Evolutionary conservation across 2,888 invertebrate genomes (phyloP).

Genomic region (Chaetogeoica ovagalla): DNA sequence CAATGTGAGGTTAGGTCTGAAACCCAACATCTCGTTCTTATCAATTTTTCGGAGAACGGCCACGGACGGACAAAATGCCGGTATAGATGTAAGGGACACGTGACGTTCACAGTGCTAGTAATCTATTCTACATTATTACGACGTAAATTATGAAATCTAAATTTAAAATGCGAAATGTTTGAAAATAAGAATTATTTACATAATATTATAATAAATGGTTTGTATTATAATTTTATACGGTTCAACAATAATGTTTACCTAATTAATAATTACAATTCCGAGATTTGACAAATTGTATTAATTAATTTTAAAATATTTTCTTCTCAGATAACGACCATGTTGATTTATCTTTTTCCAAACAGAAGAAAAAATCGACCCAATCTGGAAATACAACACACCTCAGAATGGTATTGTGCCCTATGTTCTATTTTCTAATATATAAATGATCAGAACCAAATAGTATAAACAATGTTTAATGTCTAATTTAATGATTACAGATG

Average conservation of each 20-base stretch:
- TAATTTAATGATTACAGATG: background rate
- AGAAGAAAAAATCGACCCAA: conserved; percentile 50
- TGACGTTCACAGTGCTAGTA: conserved; percentile 3
- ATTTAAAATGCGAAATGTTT: too few species aligned
- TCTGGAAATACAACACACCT: background rate
- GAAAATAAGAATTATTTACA: too few species aligned
- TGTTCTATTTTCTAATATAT: background rate
- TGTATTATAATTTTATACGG: too few species aligned
- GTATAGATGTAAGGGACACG: background rate
- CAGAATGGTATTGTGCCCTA: background rate
- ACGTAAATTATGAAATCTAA: too few species aligned
- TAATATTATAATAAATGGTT: too few species aligned
- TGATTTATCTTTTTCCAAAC: conserved; percentile 50
- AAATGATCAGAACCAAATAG: background rate
- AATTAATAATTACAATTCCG: too few species aligned
- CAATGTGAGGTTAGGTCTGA: too few species aligned
- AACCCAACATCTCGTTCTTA: too few species aligned
- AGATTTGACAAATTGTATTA: background rate
- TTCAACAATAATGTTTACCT: too few species aligned
- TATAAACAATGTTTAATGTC: background rate
- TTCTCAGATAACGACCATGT: conserved; percentile 54
- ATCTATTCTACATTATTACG: background rate
- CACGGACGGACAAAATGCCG: background rate
- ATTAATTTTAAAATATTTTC: conserved; percentile 2
- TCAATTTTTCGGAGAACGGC: too few species aligned